These are phyloP conservation scores for Hydraecia micacea DNA, from an alignment of 2,888 invertebrate species.

Conservation along the genomic window DNA sequence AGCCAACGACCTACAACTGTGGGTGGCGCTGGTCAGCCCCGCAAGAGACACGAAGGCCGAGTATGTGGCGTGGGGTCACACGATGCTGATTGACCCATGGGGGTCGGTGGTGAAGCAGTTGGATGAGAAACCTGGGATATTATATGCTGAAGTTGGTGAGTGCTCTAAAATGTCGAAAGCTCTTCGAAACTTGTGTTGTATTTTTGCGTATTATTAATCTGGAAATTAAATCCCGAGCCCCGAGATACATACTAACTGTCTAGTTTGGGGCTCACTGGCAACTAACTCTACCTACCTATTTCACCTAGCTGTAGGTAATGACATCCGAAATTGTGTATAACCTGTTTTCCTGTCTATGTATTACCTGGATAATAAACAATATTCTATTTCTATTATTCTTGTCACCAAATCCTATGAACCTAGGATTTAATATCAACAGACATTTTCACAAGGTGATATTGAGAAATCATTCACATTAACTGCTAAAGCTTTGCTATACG, in stretches of 20 bases:
- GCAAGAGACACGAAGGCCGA: slow-evolving; percentile 93
- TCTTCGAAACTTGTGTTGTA: not conserved
- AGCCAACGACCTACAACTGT: slow-evolving; percentile 97
- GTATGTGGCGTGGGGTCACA: slow-evolving; percentile 97
- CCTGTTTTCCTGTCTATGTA: not conserved
- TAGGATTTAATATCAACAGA: not conserved
- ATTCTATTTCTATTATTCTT: not conserved
- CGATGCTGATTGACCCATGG: slow-evolving; percentile 96
- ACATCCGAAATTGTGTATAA: not conserved
- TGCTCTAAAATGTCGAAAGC: not conserved
- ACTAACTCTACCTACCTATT: not conserved
- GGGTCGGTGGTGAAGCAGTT: slow-evolving; percentile 93
- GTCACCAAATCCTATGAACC: not conserved
- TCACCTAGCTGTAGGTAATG: not conserved
- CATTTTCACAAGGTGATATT: not conserved
- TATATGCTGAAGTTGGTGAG: slow-evolving; percentile 94
- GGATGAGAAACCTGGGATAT: slow-evolving; percentile 92
- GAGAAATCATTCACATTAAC: not conserved
- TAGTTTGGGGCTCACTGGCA: not conserved
- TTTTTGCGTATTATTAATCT: not conserved
- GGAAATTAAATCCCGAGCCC: not conserved
- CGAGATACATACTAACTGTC: not conserved
- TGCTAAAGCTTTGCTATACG: not conserved
- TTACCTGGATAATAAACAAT: not conserved
- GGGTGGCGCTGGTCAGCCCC: slow-evolving; percentile 95